Conservation (phyloP, 2,113 vertebrate species). For the Centropus unirufus region DNA sequence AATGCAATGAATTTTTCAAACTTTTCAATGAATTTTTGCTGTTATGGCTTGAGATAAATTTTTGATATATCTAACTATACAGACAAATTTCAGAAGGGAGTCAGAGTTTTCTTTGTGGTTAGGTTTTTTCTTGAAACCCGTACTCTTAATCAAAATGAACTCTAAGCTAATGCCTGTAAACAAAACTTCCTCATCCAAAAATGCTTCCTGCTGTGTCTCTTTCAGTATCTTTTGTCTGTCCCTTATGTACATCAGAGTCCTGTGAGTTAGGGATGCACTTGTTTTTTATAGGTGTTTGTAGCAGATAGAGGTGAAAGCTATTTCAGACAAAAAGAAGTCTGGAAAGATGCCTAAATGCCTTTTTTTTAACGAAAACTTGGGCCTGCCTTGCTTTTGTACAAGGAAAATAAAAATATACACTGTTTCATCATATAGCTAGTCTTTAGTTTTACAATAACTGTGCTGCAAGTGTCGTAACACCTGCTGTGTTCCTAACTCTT, state of each 20-base stretch:
- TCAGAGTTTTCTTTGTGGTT: neutral
- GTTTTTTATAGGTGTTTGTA: neutral
- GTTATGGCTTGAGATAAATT: neutral
- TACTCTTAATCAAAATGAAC: neutral
- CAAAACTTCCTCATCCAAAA: neutral
- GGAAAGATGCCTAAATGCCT: neutral
- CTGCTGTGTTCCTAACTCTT: neutral
- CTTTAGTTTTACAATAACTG: neutral
- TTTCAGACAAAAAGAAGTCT: neutral
- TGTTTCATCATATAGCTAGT: neutral
- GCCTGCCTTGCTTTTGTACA: neutral
- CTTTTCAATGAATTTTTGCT: neutral
- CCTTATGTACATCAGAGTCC: neutral
- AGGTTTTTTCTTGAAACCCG: neutral
- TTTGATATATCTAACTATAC: neutral
- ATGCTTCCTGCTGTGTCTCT: neutral
- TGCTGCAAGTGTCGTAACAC: neutral
- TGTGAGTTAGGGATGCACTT: neutral
- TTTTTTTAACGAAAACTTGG: neutral
- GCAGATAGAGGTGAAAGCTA: neutral
- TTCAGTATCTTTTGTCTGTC: neutral
- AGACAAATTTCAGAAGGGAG: accelerated
- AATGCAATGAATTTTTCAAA: neutral
- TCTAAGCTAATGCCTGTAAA: neutral
- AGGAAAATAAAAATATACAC: neutral